Conservation (phyloP, 2,797 vertebrate genomes). For the Microctenopoma stevenorrisi region DNA sequence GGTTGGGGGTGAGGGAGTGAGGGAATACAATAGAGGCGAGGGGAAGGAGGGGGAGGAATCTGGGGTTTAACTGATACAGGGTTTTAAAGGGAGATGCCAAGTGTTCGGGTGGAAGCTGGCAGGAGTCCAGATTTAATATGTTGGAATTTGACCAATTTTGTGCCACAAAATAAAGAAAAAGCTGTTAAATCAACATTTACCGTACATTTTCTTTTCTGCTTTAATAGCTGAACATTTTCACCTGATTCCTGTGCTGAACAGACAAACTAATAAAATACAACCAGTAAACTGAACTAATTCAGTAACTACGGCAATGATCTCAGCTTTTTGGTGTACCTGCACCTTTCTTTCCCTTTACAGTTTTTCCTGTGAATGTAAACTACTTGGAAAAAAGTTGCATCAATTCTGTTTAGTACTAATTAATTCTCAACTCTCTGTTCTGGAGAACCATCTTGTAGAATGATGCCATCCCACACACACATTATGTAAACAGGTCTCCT, state of each 20-base stretch:
- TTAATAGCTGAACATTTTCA: not conserved
- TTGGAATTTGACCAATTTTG: conserved; percentile 20
- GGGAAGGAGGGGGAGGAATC: conserved; percentile 48
- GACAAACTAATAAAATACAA: not conserved
- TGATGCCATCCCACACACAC: too few species aligned
- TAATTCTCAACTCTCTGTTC: too few species aligned
- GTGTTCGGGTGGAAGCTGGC: conserved; percentile 26
- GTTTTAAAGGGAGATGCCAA: conserved; percentile 46
- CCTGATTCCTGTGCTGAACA: not conserved
- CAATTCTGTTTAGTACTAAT: too few species aligned
- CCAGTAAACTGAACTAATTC: too few species aligned
- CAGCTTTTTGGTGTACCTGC: not conserved
- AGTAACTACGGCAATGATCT: too few species aligned
- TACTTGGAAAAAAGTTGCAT: not conserved
- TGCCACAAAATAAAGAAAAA: conserved; percentile 8
- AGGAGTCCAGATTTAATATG: conserved; percentile 16
- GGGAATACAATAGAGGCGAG: conserved; percentile 63
- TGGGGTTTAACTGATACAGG: conserved; percentile 52
- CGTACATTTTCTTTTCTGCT: not conserved
- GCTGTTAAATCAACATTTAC: conserved; percentile 1
- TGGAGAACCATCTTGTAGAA: too few species aligned
- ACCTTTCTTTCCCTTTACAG: not conserved
- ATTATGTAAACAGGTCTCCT: too few species aligned
- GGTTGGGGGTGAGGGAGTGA: conserved; percentile 37
- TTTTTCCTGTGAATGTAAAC: not conserved